Conservation (phyloP, 2,113 vertebrate genomes). For the Pterocles gutturalis region DNA sequence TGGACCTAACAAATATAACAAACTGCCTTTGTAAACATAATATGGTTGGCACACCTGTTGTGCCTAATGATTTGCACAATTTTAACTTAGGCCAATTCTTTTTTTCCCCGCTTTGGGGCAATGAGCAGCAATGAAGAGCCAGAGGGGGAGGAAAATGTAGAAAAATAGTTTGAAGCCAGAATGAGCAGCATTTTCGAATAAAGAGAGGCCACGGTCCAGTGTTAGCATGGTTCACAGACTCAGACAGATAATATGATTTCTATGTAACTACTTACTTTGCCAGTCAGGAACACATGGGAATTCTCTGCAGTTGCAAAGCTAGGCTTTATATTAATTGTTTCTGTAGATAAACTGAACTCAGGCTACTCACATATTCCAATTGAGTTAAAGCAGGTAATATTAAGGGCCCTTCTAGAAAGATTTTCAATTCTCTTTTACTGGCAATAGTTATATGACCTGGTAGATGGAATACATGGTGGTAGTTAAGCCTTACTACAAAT, state of each 20-base stretch:
- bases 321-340: not conserved
- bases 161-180: not conserved
- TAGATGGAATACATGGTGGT: not conserved
- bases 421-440: not conserved
- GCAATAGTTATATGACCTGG: not conserved
- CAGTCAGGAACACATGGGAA: not conserved
- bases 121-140: not conserved
- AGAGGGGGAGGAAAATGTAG: not conserved
- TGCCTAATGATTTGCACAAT: not conserved
- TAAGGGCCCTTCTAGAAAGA: not conserved
- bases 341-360: not conserved
- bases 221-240: not conserved
- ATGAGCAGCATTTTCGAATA: not conserved
- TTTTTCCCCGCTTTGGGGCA: not conserved
- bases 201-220: not conserved
- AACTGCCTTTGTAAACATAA: not conserved
- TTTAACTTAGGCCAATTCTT: not conserved
- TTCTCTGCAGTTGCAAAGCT: not conserved
- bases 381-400: not conserved
- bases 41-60: not conserved
- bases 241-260: rapidly evolving
- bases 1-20: not conserved
- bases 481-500: not conserved
- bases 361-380: not conserved
- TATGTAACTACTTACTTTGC: not conserved